Evolutionary conservation across 2,113 vertebrate species (phyloP), one percentile per base, ranked within the genome.

Genomic region (Percina caprodes): DNA sequence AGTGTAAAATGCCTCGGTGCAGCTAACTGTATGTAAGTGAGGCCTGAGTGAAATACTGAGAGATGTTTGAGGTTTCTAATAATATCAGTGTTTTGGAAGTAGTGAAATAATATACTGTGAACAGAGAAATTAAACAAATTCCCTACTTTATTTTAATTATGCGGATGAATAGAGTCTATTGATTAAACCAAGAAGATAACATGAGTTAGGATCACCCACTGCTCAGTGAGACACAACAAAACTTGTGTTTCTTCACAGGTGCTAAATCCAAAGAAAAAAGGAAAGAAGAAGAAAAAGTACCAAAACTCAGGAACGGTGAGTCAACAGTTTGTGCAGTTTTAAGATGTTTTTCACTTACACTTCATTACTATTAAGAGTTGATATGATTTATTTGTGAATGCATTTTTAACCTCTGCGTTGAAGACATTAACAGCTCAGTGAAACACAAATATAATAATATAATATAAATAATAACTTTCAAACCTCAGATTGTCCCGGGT

Each of bases 271-370:
- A 99, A 98, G 95, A 99, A 99, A 94, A 99, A 97, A 79, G 92
- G 88, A 84, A 98, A 96, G 89, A 99, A 98, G 95, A 99, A 99
- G 96, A 99, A 99, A 93, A 99, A 98, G 80, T 99, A 99, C 62
- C 91, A 93, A 61, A 99, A 99, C 95, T 99, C 98, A 83, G 98
- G 98, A 95, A 99, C 98, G 84, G 98, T 99, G 95, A 96, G 98
- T 97, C 18, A 15, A n/a, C 39, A 60, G 18, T 19, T 56, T 21
- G 15, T 54, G 14, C 21, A 16, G 39, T 77, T 58, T 19, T 21
- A 10, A 10, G 72, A 48, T 80, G 48, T 42, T 52, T 69, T 61
- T 59, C 60, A 42, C 15, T 12, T 59, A 45, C 16, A 15, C 2
- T 42, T 11, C 3, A 19, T 45, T 71, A 0, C 4, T 39, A 6